A percentile compares a stretch with the other conserved stretches of the same genome.
Evolutionary conservation across 1,140 invertebrate genomes (phyloP).

Genomic region (Bombus sibiricus): DNA sequence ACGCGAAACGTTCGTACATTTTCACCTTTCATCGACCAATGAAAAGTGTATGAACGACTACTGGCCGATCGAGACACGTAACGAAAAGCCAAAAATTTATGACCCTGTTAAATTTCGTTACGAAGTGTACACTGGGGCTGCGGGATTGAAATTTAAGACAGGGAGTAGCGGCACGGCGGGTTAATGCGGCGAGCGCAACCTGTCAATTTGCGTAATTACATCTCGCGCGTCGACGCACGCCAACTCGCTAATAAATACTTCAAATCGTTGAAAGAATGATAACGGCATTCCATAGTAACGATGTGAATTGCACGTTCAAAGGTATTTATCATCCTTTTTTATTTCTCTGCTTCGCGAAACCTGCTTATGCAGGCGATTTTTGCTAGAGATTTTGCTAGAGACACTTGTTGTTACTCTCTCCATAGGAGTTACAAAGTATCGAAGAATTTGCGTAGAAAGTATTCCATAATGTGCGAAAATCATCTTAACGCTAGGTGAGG

Average conservation of each 20-base stretch:
- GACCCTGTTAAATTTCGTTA: constrained; percentile 48
- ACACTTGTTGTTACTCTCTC: neutral
- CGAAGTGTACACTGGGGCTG: constrained; percentile 13
- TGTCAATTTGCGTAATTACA: constrained; percentile 65
- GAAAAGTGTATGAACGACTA: neutral
- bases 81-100: constrained; percentile 39
- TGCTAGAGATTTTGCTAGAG: too few species aligned
- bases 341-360: neutral
- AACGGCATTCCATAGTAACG: constrained; percentile 42
- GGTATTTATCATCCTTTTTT: neutral
- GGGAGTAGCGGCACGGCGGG: constrained; percentile 23
- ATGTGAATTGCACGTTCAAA: constrained; percentile 8
- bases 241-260: constrained; percentile 52
- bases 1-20: neutral
- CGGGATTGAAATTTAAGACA: constrained; percentile 53
- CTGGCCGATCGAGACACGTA: neutral
- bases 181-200: constrained; percentile 50
- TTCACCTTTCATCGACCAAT: too few species aligned
- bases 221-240: constrained; percentile 42
- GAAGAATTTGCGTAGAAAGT: too few species aligned
- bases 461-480: neutral
- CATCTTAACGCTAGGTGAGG: neutral
- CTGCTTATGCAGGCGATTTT: neutral
- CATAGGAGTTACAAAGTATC: neutral
- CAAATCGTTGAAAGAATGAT: constrained; percentile 46